Evolutionary conservation across 2,888 invertebrate species (phyloP), one percentile per base, ranked within the genome.

Genomic region (Ochropleura leucogaster): DNA sequence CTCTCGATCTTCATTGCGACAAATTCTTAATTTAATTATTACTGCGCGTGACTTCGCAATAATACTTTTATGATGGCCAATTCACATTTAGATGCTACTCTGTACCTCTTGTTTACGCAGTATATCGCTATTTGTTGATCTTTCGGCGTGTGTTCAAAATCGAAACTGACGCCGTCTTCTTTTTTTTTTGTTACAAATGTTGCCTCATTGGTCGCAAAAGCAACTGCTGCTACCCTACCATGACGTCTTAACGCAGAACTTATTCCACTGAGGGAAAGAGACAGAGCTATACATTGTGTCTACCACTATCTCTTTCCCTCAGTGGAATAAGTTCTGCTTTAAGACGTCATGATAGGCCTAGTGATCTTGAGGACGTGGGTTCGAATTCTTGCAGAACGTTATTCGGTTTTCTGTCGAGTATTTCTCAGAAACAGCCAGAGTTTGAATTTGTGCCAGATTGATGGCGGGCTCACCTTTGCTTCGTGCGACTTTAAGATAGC

Each of bases 61-160:
- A 12, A 60, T 42, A 66, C 40, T 44, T 66, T 66, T 73, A 79
- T 79, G 51, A 71, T 57, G 49, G 44, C 14, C 10, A 53, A 72
- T 79, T 49, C 66, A 62, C 7, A 46, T 79, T 55, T 30, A 51
- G 71, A 47, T 70, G 30, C 16, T 18, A 40, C 30, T 53, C 16
- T 74, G 40, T 20, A 40, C 49, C 10, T 10, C 51, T 47, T 57
- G 66, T 42, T 55, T 64, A 55, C 66, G 30, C 46, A n/a, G 42
- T 62, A n/a, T n/a, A 60, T 6, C n/a, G 44, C 5, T 44, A 7
- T 12, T 7, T 18, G 12, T 44, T 12, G 12, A n/a, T 44, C 7
- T 62, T 4, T 6, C 60, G 10, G 3, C 7, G n/a, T 1, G n/a
- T 62, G 44, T 12, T 12, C 44, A 62, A 60, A 60, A 44, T 62